Conservation (phyloP, 2,797 vertebrate species). For the Vultur gryphus region DNA sequence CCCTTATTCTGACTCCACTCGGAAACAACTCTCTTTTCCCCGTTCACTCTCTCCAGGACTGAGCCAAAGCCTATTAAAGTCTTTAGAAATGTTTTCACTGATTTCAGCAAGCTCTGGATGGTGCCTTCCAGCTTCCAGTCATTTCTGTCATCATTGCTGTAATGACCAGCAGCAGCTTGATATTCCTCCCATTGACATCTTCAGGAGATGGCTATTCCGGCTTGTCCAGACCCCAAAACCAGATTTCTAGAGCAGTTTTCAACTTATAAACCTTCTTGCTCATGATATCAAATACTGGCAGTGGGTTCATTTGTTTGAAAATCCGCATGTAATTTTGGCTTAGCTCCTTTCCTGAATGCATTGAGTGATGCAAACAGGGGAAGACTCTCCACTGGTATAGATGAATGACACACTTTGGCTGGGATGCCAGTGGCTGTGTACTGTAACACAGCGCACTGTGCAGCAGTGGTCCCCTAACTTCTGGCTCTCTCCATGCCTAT, state of each 20-base stretch:
- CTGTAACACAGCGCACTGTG: neutral
- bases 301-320: neutral
- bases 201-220: neutral
- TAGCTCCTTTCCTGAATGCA: neutral
- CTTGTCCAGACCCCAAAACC: neutral
- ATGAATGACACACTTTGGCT: neutral
- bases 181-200: neutral
- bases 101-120: conserved; percentile 35
- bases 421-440: neutral
- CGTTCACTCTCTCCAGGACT: neutral
- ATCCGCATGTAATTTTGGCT: neutral
- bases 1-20: conserved; percentile 9
- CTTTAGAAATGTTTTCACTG: conserved; percentile 34
- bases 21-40: conserved; percentile 14
- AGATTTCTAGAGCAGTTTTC: neutral
- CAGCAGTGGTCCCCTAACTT: neutral
- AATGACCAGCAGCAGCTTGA: neutral
- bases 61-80: conserved; percentile 42
- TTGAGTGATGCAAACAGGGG: neutral
- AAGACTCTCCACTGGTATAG: neutral
- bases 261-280: neutral
- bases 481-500: neutral
- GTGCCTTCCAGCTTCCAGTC: neutral
- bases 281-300: neutral
- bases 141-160: neutral